Percentiles rank a stretch among this genome's conserved stretches.
Evolutionary conservation across 2,113 vertebrate genomes (phyloP).

Genomic region (Xiphophorus maculatus): DNA sequence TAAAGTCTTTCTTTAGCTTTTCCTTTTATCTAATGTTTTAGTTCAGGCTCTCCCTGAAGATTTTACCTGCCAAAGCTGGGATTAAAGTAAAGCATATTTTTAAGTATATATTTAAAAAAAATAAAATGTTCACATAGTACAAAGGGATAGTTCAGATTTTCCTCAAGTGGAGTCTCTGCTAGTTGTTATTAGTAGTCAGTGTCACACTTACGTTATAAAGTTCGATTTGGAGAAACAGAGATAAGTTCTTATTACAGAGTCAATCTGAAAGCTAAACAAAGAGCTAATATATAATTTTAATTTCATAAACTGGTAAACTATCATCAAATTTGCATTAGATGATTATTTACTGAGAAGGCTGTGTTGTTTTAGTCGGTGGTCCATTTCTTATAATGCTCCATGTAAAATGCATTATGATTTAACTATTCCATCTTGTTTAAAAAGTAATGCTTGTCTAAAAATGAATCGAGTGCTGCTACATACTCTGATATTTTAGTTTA

Average conservation of each 20-base stretch:
- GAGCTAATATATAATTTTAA: too few species aligned
- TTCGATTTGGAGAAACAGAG: background rate
- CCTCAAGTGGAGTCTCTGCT: background rate
- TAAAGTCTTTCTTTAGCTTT: background rate
- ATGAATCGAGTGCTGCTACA: background rate
- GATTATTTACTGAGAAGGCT: background rate
- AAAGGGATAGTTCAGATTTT: background rate
- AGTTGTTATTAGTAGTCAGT: too few species aligned
- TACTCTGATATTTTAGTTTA: background rate
- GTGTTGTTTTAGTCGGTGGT: background rate
- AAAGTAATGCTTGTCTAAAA: background rate
- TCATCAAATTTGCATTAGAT: background rate
- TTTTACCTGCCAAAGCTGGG: background rate
- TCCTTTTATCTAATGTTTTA: background rate
- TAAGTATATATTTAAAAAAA: background rate
- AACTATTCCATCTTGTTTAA: background rate
- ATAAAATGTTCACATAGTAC: background rate
- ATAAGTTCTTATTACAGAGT: background rate
- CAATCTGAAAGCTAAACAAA: background rate
- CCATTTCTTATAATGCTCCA: background rate
- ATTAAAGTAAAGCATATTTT: background rate
- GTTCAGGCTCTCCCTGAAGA: background rate
- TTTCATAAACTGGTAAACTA: background rate
- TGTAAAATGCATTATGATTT: background rate
- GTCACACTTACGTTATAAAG: background rate